A percentile compares a stretch with the other conserved stretches of the same genome.
Evolutionary conservation across 1,140 invertebrate genomes (phyloP).

Genomic region (Stenopsyche tienmushanensis): DNA sequence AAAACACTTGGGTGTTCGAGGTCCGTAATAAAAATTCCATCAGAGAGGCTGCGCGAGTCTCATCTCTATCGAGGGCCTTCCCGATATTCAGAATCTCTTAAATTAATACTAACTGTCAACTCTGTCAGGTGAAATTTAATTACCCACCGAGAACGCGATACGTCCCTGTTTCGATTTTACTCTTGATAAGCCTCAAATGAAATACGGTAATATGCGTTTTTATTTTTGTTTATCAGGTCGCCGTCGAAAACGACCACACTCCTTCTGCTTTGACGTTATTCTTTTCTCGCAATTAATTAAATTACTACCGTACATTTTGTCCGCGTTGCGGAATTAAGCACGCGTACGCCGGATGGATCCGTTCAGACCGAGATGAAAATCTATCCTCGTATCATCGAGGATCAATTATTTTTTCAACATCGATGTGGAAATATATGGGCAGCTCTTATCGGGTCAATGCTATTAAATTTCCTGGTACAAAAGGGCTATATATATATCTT

Average conservation of each 20-base stretch:
- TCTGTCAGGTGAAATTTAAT: constrained; percentile 31
- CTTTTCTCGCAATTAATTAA: too few relatives aligned
- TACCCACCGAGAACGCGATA: constrained; percentile 22
- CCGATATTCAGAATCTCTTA: constrained; percentile 30
- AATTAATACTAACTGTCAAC: constrained; percentile 40
- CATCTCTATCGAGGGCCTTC: constrained; percentile 17
- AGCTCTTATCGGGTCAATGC: too few relatives aligned
- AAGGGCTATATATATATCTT: too few relatives aligned
- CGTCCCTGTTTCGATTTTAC: constrained; percentile 19
- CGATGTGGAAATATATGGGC: too few relatives aligned
- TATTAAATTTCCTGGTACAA: too few relatives aligned
- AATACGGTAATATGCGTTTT: neutral
- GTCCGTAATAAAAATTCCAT: constrained; percentile 38
- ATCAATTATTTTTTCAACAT: too few relatives aligned
- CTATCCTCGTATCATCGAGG: too few relatives aligned
- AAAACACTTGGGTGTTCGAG: constrained; percentile 34
- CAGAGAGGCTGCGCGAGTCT: constrained; percentile 24
- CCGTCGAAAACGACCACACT: neutral
- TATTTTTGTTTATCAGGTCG: neutral
- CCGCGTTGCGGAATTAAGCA: too few relatives aligned
- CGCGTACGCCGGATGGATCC: too few relatives aligned
- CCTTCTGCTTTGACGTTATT: neutral
- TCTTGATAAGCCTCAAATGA: constrained; percentile 7
- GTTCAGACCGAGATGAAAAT: too few relatives aligned
- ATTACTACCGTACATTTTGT: too few relatives aligned